Conservation (phyloP, 1,140 invertebrate genomes). For the Drosophila takahashii region DNA sequence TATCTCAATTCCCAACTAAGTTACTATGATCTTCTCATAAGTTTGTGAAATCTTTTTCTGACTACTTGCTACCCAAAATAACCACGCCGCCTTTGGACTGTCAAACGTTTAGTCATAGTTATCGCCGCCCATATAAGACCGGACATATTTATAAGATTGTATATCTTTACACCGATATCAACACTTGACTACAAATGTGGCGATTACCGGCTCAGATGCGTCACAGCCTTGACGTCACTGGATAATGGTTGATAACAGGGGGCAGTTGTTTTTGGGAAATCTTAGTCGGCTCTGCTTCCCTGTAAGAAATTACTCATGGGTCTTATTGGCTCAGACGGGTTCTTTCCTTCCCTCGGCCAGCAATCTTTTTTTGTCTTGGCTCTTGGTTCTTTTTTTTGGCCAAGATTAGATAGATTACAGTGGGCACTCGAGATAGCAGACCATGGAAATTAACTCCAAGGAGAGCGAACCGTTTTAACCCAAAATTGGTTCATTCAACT, state of each 20-base stretch:
- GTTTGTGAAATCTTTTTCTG: slow-evolving; percentile 17
- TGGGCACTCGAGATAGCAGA: slow-evolving; percentile 19
- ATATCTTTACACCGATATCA: slow-evolving; percentile 50
- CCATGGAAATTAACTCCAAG: not conserved
- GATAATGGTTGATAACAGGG: slow-evolving; percentile 7
- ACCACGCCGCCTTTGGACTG: not conserved
- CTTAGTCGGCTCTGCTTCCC: not conserved
- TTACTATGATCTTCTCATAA: slow-evolving; percentile 21
- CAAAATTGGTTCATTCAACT: slow-evolving; percentile 36
- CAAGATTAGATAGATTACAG: slow-evolving; percentile 25
- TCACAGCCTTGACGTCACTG: slow-evolving; percentile 47
- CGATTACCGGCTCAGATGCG: slow-evolving; percentile 45
- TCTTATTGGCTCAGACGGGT: slow-evolving; percentile 39
- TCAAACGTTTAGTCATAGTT: slow-evolving; percentile 39
- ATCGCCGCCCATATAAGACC: not conserved
- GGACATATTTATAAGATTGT: slow-evolving; percentile 11
- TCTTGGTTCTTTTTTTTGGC: not conserved
- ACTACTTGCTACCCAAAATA: slow-evolving; percentile 18
- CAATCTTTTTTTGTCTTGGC: slow-evolving; percentile 1
- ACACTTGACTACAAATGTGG: slow-evolving; percentile 56
- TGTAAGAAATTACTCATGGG: slow-evolving; percentile 49
- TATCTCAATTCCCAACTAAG: slow-evolving; percentile 9
- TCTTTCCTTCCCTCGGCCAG: slow-evolving; percentile 22
- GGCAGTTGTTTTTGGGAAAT: slow-evolving; percentile 8
- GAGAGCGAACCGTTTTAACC: not conserved